These are phyloP conservation scores for Periophthalmus modestus DNA, from an alignment of 2,113 vertebrate species.

Conservation along the genomic window DNA sequence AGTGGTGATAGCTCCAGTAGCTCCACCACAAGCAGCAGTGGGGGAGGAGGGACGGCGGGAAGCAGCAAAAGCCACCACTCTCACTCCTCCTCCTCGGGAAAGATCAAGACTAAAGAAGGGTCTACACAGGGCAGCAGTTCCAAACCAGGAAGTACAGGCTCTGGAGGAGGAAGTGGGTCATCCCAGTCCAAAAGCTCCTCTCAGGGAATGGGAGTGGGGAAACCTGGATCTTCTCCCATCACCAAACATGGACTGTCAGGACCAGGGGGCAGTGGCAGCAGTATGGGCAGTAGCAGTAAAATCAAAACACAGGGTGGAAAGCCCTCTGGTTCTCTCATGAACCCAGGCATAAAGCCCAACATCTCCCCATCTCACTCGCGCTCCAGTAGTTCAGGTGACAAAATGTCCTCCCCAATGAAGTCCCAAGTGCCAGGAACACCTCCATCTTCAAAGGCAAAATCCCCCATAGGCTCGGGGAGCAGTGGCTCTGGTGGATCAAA, in stretches of 20 bases:
- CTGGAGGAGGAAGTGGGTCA: constrained; percentile 73
- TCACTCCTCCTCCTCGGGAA: constrained; percentile 91
- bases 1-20: constrained; percentile 92
- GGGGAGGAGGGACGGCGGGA: constrained; percentile 62
- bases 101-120: constrained; percentile 93
- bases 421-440: constrained; percentile 90
- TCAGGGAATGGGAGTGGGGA: constrained; percentile 85
- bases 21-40: constrained; percentile 77
- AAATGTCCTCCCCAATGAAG: constrained; percentile 95
- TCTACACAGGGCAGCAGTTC: constrained; percentile 87
- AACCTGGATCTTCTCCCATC: constrained; percentile 92
- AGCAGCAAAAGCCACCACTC: constrained; percentile 95
- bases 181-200: constrained; percentile 89
- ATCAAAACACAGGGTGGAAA: constrained; percentile 93
- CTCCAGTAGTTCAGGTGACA: constrained; percentile 86
- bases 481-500: constrained; percentile 86
- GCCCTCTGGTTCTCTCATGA: constrained; percentile 91
- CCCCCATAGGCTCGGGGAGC: constrained; percentile 91
- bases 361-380: constrained; percentile 97
- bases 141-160: constrained; percentile 82
- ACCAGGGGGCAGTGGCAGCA: constrained; percentile 75
- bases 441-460: constrained; percentile 95
- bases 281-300: constrained; percentile 81
- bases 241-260: constrained; percentile 88
- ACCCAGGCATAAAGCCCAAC: constrained; percentile 95